A percentile compares a stretch with the other conserved stretches of the same genome.
Evolutionary conservation across 1,140 invertebrate genomes (phyloP).

Genomic region (Cardiocondyla obscurior): DNA sequence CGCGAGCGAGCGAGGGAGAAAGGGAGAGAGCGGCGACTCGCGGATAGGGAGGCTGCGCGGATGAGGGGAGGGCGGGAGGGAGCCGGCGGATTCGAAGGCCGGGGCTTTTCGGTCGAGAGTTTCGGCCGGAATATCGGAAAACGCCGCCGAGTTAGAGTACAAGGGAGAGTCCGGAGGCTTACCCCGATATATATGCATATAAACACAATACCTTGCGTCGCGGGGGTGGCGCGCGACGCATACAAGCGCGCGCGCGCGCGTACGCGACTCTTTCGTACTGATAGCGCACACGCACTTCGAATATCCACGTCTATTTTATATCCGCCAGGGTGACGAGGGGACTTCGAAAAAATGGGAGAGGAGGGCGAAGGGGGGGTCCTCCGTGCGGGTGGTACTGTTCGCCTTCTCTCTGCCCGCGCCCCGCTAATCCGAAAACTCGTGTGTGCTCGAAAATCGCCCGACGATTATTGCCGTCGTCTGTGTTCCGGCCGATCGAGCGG

Average conservation of each 20-base stretch:
- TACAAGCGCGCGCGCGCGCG: background rate
- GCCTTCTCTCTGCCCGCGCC: conserved; percentile 28
- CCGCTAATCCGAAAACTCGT: conserved; percentile 50
- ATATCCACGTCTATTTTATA: conserved; percentile 79
- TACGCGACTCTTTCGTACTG: conserved; percentile 52
- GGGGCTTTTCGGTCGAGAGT: conserved; percentile 73
- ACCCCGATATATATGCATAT: conserved; percentile 73
- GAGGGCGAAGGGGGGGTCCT: background rate
- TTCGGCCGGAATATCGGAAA: conserved; percentile 74
- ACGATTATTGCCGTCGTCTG: conserved; percentile 42
- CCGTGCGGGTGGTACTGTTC: background rate
- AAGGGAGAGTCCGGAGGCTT: conserved; percentile 71
- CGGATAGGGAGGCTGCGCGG: conserved; percentile 2
- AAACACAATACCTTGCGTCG: conserved; percentile 71
- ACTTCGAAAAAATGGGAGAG: background rate
- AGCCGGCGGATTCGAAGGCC: conserved; percentile 65
- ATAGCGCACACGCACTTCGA: conserved; percentile 37
- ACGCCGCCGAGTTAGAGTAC: conserved; percentile 72
- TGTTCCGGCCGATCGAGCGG: conserved; percentile 37
- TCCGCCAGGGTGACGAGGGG: conserved; percentile 42
- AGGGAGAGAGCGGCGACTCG: conserved; percentile 41
- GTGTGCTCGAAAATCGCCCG: conserved; percentile 50
- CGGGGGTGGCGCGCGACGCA: conserved; percentile 47
- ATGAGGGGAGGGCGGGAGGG: background rate
- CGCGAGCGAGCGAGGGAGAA: conserved; percentile 33